Conservation (phyloP, 2,797 vertebrate genomes). For the Lophotriccus pileatus region DNA sequence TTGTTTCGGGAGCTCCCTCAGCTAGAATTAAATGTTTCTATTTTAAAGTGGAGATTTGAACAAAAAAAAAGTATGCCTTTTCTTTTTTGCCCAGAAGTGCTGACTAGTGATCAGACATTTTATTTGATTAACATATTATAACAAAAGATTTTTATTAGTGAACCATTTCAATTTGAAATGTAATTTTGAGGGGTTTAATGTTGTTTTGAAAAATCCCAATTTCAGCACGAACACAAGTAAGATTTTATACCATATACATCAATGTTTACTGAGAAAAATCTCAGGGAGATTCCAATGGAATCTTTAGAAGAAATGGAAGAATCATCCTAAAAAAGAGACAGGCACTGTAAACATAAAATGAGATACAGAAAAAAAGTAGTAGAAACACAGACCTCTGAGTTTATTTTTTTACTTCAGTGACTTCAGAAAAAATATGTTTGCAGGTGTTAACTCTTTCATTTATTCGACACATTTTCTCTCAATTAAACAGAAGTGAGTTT, state of each 20-base stretch:
- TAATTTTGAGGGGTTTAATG: neutral
- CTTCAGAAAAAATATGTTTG: neutral
- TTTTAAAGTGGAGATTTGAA: neutral
- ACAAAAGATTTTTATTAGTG: neutral
- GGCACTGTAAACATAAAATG: neutral
- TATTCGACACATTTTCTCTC: neutral
- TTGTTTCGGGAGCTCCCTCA: neutral
- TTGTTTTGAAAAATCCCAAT: neutral
- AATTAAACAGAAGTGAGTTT: neutral
- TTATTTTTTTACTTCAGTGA: neutral
- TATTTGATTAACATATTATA: neutral
- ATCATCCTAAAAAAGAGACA: neutral
- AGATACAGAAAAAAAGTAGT: neutral
- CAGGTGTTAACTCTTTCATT: neutral
- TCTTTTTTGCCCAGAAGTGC: accelerated
- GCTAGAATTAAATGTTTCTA: neutral
- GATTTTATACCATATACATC: neutral
- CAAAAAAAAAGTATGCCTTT: neutral
- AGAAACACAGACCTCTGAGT: neutral
- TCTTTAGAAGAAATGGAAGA: neutral
- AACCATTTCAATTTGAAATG: neutral
- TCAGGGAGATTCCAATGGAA: neutral
- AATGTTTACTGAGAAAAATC: neutral
- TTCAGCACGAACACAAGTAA: neutral
- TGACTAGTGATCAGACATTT: neutral